Conservation (phyloP, 1,140 invertebrate species). For the Kradibia gibbosae region DNA sequence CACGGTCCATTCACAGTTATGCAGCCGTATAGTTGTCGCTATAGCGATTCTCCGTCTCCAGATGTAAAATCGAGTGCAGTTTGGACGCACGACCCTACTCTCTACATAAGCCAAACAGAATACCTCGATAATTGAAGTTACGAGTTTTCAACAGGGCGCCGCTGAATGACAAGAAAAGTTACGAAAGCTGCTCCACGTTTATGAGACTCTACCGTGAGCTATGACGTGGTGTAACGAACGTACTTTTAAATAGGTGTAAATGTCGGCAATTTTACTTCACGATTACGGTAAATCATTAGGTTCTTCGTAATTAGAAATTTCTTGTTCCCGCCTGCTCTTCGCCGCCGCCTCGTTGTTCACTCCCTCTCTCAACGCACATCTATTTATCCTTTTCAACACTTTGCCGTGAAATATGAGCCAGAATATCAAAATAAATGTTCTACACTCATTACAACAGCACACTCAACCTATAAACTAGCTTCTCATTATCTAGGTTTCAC, state of each 20-base stretch:
- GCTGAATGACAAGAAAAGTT: neutral
- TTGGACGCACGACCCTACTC: slow-evolving; percentile 18
- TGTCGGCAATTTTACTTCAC: slow-evolving; percentile 9
- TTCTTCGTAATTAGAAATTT: slow-evolving; percentile 17
- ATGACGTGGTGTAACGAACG: neutral
- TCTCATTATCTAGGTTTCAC: neutral
- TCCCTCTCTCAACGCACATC: neutral
- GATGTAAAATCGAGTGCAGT: neutral
- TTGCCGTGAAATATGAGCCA: neutral
- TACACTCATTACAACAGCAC: neutral
- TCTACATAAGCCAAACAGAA: slow-evolving; percentile 7
- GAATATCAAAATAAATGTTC: neutral
- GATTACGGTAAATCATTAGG: neutral
- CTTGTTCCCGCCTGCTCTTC: no score
- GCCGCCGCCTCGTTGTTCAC: neutral
- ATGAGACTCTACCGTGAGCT: neutral
- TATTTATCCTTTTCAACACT: neutral
- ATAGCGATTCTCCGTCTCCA: neutral
- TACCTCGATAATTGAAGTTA: slow-evolving; percentile 48
- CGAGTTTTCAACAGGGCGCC: neutral
- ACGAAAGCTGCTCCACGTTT: neutral
- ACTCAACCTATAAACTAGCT: neutral
- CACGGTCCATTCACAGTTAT: neutral
- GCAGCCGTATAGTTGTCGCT: neutral
- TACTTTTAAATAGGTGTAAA: slow-evolving; percentile 46